Evolutionary conservation across 2,113 vertebrate genomes (phyloP), one percentile per base, ranked within the genome.

Genomic region (Phocoena sinus): DNA sequence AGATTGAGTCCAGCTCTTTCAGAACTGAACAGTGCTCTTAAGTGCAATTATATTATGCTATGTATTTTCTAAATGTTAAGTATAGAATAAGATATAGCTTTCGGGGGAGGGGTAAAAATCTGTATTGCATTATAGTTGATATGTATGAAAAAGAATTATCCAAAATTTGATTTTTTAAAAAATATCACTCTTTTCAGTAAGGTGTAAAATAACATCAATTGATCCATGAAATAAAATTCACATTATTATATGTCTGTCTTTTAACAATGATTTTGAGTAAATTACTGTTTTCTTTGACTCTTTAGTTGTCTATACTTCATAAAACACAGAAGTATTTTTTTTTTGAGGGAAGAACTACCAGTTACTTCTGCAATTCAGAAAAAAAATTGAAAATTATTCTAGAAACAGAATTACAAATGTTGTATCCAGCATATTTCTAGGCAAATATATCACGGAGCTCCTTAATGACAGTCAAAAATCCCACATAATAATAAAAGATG

Each of bases 401-500:
- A 60, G 67, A 95, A 93, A 89, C 36, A 94, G 62, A 92, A 93
- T 63, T 65, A 85, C 31, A 96, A 77, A 89, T 31, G 79, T 95
- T 50, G 89, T 41, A 70, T 44, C 41, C 68, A 77, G 86, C 36
- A 33, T 50, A 77, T 84, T 95, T 53, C 87, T 44, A 88, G 44
- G 31, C 41, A 91, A 90, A 93, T 71, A 28, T 28, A 80, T 58
- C 26, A 50, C 36, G 26, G 58, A 56, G 41, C 26, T 89, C 83
- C 58, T 77, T 80, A 87, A 86, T 25, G 90, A 94, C 84, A 53
- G 31, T 76, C 38, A 23, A 65, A 96, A 96, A 70, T 71, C 41
- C 41, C 6, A 2, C 8, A 26, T 44, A 41, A 47, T 82, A 82
- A 88, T 88, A 90, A 77, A 95, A 83, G 65, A 68, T 21, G 33